Percentiles rank a stretch among this genome's conserved stretches.
phyloP scores from a whole-genome alignment of 2,113 vertebrate genomes.

The Phycodurus eques region DNA sequence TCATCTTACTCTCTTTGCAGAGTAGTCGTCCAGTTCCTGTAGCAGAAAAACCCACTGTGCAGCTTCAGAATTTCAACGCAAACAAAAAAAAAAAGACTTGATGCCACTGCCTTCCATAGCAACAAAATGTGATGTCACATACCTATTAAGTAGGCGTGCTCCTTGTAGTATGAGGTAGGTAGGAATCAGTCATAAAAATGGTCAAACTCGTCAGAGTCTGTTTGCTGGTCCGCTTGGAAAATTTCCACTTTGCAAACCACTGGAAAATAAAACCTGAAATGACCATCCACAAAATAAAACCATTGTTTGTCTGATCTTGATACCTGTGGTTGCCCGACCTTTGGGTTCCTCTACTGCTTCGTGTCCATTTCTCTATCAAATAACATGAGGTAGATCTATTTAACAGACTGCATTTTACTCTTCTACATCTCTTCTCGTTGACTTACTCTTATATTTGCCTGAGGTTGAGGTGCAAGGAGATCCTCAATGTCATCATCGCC shows the following conservation, averaged over 20 bases:
- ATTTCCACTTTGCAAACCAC: constrained; percentile 23
- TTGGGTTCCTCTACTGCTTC: constrained; percentile 27
- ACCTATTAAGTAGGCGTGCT: not conserved
- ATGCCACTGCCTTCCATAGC: not conserved
- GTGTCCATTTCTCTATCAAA: constrained; percentile 26
- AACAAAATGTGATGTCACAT: not conserved
- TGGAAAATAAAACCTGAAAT: constrained; percentile 22
- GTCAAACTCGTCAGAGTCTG: constrained; percentile 68
- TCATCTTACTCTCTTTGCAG: too few species aligned
- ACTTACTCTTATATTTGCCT: constrained; percentile 50
- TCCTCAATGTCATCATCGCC: constrained; percentile 59
- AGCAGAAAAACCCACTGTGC: not conserved
- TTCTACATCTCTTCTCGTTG: not conserved
- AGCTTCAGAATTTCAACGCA: not conserved
- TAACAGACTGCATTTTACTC: not conserved
- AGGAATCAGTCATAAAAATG: constrained; percentile 68
- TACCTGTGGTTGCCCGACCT: constrained; percentile 38
- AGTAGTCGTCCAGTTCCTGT: too few species aligned
- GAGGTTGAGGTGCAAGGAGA: constrained; percentile 63
- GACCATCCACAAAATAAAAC: not conserved
- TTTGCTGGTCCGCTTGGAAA: constrained; percentile 31
- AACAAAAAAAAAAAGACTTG: not conserved
- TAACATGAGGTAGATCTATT: not conserved
- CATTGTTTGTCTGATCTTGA: not conserved
- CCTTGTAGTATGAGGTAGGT: not conserved